Base-by-base conservation (phyloP, 2,888 invertebrate genomes). In the Tachina fera region DNA sequence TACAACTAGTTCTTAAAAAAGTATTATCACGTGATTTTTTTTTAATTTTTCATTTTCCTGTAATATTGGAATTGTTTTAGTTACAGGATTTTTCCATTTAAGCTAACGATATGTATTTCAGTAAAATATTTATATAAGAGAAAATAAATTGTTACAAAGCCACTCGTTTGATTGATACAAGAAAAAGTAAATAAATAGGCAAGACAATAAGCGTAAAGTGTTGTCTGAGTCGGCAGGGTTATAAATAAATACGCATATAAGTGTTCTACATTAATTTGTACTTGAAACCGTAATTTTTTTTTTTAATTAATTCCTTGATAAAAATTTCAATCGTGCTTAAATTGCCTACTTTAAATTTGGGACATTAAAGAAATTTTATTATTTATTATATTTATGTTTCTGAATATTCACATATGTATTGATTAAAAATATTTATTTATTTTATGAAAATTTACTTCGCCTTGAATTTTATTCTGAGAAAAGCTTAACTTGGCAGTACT, bases 251-350 rank as follows among this genome's bases (percentile, higher is more conserved):
- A 31, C 31, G 31, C 31, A 31, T 31, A 31, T 31, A 31, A 31
- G 6, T 61, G 47, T 31, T 31, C 63, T 22, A 31, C 22, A 74
- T 75, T 43, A 63, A 75, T 39, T 67, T 31, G 68, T 72, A 74
- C 47, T 75, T 75, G 75, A 53, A 47, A n/a, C n/a, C 9, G 31
- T n/a, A 1, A 31, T 31, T 5, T 31, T 31, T 3, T n/a, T 22
- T 63, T 51, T 39, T 39, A 31, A 31, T 58, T 31, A 31, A 10
- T 39, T 16, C 14, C 47, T 60, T 60, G 53, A 47, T 60, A 49
- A 49, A 19, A 31, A 61, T 74, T 56, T 13, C 41, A 51, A 13
- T 51, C 13, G 49, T 16, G 51, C 61, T 8, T 61, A 16, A 43
- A 16, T 16, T 41, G 41, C 14, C 16, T 41, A 43, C 9, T 61